A percentile compares a stretch with the other conserved stretches of the same genome.
These are phyloP conservation scores for Eubasilissa splendida DNA, from an alignment of 2,888 invertebrate genomes.

Conservation along the genomic window DNA sequence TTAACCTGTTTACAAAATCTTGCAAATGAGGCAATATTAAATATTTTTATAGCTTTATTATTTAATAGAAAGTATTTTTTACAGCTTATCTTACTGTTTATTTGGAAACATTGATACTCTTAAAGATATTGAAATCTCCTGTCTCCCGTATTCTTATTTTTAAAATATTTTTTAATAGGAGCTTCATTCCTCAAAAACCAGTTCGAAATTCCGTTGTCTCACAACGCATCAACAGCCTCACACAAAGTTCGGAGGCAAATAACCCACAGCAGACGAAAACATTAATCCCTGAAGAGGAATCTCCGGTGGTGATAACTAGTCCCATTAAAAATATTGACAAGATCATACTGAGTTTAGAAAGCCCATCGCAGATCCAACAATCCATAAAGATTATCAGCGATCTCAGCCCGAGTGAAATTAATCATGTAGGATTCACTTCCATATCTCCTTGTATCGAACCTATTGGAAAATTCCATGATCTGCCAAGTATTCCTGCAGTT, in stretches of 20 bases:
- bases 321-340: slow-evolving; percentile 70
- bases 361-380: slow-evolving; percentile 71
- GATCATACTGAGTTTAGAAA: slow-evolving; percentile 70
- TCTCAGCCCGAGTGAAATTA: slow-evolving; percentile 68
- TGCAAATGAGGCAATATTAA: too few species aligned
- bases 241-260: slow-evolving; percentile 59
- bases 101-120: too few species aligned
- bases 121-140: too few species aligned
- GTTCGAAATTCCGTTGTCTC: slow-evolving; percentile 78
- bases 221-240: slow-evolving; percentile 75
- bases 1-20: too few species aligned
- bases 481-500: neutral
- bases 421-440: slow-evolving; percentile 67
- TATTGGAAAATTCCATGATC: slow-evolving; percentile 61
- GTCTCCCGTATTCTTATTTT: too few species aligned
- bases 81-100: too few species aligned
- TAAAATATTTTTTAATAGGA: slow-evolving; percentile 43
- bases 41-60: too few species aligned
- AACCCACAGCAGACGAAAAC: slow-evolving; percentile 60
- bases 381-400: slow-evolving; percentile 68
- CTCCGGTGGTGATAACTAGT: slow-evolving; percentile 59
- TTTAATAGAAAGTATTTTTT: too few species aligned
- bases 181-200: slow-evolving; percentile 75
- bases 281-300: slow-evolving; percentile 44
- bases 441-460: slow-evolving; percentile 63